These are phyloP conservation scores for Mesitornis unicolor DNA, from an alignment of 2,113 vertebrate genomes.

Conservation along the genomic window DNA sequence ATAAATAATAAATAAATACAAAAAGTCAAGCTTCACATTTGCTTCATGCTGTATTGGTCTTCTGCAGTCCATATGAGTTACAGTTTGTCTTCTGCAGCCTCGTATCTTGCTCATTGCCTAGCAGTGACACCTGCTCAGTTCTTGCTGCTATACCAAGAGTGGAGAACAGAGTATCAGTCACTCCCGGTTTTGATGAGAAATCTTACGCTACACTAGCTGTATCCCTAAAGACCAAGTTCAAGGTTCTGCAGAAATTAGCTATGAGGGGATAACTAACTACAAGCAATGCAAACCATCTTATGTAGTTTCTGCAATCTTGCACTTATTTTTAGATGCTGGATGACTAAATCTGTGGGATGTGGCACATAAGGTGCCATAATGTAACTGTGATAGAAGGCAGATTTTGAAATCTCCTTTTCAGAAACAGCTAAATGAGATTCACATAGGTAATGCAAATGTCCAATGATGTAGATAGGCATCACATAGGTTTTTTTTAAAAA, in stretches of 20 bases:
- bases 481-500: background rate
- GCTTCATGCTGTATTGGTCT: background rate
- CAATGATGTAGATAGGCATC: background rate
- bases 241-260: background rate
- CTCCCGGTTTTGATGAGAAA: background rate
- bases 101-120: background rate
- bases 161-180: background rate
- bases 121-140: background rate
- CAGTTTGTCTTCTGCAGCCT: background rate
- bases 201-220: background rate
- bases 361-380: background rate
- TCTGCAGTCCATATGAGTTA: background rate
- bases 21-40: background rate
- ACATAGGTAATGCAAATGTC: background rate
- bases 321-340: slow-evolving; percentile 3
- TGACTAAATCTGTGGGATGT: slow-evolving; percentile 45
- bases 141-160: background rate
- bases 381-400: background rate
- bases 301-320: background rate
- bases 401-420: background rate
- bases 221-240: background rate
- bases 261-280: background rate
- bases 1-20: background rate
- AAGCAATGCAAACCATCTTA: background rate
- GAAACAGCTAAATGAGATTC: background rate